Conservation (phyloP, 2,113 vertebrate genomes). For the Bubalus kerabau region DNA sequence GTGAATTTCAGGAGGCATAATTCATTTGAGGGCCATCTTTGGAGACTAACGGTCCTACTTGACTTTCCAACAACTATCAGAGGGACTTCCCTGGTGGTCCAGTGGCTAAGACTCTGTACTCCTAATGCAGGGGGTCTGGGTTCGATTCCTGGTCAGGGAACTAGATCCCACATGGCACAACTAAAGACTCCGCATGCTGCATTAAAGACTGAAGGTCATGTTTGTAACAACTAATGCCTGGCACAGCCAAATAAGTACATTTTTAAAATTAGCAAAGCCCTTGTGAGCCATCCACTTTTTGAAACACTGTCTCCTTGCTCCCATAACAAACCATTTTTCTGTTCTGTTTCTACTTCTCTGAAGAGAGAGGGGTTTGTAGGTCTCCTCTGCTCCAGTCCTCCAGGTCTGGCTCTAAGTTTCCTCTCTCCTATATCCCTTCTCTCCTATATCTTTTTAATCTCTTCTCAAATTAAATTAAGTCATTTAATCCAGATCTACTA, state of each 20-base stretch:
- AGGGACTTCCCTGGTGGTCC: neutral
- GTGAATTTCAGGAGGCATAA: neutral
- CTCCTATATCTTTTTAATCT: neutral
- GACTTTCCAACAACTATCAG: neutral
- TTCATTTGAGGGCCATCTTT: neutral
- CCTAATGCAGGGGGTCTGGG: neutral
- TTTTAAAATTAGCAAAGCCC: neutral
- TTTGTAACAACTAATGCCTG: neutral
- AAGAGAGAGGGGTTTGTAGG: neutral
- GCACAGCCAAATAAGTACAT: neutral
- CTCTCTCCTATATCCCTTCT: neutral
- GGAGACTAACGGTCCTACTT: neutral
- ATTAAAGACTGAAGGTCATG: neutral
- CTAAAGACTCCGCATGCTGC: rapidly evolving
- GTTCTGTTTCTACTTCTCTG: neutral
- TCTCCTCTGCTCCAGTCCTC: neutral
- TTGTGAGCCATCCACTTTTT: neutral
- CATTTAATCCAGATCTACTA: neutral
- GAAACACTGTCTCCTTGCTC: neutral
- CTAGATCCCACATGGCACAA: neutral
- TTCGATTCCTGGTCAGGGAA: neutral
- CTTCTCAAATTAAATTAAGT: neutral
- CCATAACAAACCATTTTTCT: neutral
- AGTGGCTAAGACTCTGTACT: neutral
- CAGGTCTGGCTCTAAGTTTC: neutral